Percentiles rank a stretch among this genome's conserved stretches.
Conservation (phyloP, 1,140 invertebrate genomes). For the Brachionus manjavacas region DNA sequence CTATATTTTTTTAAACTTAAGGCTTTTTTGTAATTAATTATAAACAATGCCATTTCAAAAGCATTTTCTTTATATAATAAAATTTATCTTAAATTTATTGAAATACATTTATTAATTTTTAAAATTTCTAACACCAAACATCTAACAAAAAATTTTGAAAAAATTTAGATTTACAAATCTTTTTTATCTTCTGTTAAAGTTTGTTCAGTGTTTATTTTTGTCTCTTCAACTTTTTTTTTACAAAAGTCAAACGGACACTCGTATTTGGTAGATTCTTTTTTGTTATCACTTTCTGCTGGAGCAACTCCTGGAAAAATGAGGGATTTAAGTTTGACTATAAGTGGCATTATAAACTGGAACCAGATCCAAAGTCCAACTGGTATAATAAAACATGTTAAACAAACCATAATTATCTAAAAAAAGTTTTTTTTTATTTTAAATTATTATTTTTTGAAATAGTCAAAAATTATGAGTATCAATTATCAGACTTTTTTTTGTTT, state of each 20-base stretch:
- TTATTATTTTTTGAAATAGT: too few relatives aligned
- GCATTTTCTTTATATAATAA: neutral
- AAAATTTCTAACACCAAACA: neutral
- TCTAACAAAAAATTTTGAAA: neutral
- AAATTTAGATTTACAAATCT: conserved; percentile 1
- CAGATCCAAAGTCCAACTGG: conserved; percentile 19
- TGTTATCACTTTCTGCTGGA: neutral
- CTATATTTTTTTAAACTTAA: neutral
- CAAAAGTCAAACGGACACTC: conserved; percentile 38
- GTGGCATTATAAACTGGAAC: conserved; percentile 30
- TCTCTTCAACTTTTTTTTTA: neutral
- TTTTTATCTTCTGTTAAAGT: neutral
- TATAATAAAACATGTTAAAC: conserved; percentile 23
- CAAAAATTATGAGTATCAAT: neutral
- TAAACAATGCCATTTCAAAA: conserved; percentile 5
- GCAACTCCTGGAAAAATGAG: neutral
- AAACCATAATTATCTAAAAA: neutral
- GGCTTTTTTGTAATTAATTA: neutral
- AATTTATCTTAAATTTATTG: neutral
- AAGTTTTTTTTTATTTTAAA: neutral
- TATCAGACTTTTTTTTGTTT: neutral
- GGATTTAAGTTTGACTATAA: neutral
- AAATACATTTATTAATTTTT: neutral
- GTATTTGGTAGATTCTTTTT: conserved; percentile 9
- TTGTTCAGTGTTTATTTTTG: neutral